A percentile compares a stretch with the other conserved stretches of the same genome.
Conservation (phyloP, 2,797 vertebrate species). For the Limosa lapponica region DNA sequence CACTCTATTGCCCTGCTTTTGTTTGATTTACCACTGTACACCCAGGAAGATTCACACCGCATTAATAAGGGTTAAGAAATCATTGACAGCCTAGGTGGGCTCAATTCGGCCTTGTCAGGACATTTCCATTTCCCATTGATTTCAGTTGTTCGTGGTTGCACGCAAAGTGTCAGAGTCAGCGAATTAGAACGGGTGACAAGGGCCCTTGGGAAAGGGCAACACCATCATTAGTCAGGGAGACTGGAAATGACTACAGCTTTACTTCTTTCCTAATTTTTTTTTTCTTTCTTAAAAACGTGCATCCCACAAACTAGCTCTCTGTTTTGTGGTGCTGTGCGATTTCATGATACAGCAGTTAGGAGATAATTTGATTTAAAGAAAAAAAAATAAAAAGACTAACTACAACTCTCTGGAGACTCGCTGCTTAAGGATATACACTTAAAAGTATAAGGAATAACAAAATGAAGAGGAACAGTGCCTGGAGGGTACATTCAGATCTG, state of each 20-base stretch:
- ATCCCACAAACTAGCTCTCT: neutral
- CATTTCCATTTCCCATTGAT: constrained; percentile 52
- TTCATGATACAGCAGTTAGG: constrained; percentile 14
- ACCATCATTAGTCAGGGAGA: neutral
- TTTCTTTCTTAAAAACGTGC: neutral
- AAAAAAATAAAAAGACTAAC: constrained; percentile 2
- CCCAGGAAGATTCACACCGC: neutral
- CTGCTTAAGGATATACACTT: constrained; percentile 33
- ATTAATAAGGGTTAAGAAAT: neutral
- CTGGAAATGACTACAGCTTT: neutral
- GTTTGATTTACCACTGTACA: neutral
- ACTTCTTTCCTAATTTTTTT: neutral
- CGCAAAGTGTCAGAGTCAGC: neutral
- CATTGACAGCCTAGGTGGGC: constrained; percentile 3
- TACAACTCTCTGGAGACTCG: constrained; percentile 32
- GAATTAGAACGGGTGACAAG: constrained; percentile 18
- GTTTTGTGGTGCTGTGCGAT: neutral
- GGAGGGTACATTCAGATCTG: neutral
- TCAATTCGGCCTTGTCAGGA: constrained; percentile 27
- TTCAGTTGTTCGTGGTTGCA: neutral
- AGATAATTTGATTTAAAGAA: constrained; percentile 24
- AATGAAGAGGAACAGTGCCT: constrained; percentile 13
- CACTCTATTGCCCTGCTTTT: neutral
- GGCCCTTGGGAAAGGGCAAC: neutral
- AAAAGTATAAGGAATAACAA: constrained; percentile 30